Evolutionary conservation across 2,113 vertebrate genomes (phyloP).

Genomic region (Cavia porcellus): DNA sequence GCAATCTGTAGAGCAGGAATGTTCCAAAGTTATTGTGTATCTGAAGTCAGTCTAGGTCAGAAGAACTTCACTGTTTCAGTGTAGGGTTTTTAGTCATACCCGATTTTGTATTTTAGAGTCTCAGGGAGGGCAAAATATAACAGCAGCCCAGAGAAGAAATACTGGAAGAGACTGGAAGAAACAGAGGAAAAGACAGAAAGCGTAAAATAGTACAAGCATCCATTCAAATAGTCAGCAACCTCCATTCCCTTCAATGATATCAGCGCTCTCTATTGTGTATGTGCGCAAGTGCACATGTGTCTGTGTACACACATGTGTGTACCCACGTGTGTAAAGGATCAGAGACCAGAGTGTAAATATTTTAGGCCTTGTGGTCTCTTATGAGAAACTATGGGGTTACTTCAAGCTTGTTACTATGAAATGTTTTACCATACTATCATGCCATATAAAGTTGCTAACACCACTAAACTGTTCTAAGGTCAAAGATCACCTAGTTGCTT

Average conservation of each 20-base stretch:
- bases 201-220: neutral
- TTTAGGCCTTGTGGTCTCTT: neutral
- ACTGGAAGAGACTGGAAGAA: neutral
- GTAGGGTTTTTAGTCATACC: neutral
- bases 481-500: neutral
- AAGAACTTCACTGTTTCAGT: neutral
- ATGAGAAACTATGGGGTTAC: neutral
- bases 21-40: neutral
- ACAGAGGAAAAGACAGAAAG: neutral
- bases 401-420: neutral
- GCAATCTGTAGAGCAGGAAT: neutral
- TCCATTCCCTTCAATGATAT: neutral
- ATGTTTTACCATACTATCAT: neutral
- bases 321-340: neutral
- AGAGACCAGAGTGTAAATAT: neutral
- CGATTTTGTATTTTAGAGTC: neutral
- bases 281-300: too few species aligned
- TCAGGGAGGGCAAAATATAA: slow-evolving; percentile 5
- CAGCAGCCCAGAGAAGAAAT: neutral
- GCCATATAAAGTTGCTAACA: neutral
- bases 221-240: neutral
- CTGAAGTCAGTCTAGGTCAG: neutral
- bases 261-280: neutral
- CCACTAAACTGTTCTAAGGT: neutral
- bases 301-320: neutral